Base-by-base conservation (phyloP, 1,140 invertebrate species). In the Zelostemma sp. region DNA sequence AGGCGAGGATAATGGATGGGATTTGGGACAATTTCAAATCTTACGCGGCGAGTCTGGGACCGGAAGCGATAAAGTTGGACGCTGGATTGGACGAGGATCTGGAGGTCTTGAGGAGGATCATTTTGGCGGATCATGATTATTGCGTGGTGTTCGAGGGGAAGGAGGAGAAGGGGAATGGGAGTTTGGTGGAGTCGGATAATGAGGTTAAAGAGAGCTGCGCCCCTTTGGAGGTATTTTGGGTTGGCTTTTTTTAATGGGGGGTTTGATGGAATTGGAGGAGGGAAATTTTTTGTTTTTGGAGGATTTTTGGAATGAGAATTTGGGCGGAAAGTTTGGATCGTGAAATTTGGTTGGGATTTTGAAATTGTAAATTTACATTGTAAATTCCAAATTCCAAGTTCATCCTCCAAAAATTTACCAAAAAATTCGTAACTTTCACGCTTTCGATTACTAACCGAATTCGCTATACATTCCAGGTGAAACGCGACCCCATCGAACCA, bases 21-120 rank as follows among this genome's bases (percentile, higher is more conserved):
- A 93, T 93, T 76, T 93, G 92, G 92, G 91, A 94, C 73, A 93
- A 93, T 76, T 93, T 94, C 56, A 91, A 92, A 77, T 89, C 88
- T 19, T 91, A 90, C 76, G 87, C 90, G 68, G 89, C 90, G 8
- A 85, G 84, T 60, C 80, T 88, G 18, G 86, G 85, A 21, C 87
- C 86, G 47, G 77, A 85, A 15, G 83, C 84, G 49, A 46, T 59
- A 0, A 74, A 53, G 14, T 1, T 58, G 0, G 59, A 53, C 21
- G 3, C 35, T 0, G 64, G 70, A 12, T 8, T 8, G 0, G 70
- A 78, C 8, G 38, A 57, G 0, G 70, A 78, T 15, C 28, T 76
- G 1, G 75, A 81, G 21, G 77, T 74, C 43, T 55, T 85, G 5
- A 79, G 74, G 6, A 83, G 81, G 9, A 70, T 83, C 19, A 82